Conservation (phyloP, 2,888 invertebrate genomes). For the Anticlea derivata region DNA sequence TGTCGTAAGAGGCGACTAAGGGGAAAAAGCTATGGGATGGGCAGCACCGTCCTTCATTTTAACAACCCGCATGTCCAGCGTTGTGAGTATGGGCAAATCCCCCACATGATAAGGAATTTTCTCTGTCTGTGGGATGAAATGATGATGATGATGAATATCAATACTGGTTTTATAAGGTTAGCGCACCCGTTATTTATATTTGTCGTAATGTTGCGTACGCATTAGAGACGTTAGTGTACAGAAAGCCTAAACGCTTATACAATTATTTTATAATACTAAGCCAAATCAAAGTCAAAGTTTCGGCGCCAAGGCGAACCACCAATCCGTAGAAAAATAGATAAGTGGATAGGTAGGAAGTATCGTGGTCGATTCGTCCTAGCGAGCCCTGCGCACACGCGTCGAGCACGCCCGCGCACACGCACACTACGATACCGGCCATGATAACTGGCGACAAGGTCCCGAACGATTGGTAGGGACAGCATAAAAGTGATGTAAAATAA, state of each 20-base stretch:
- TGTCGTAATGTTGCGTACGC: no score
- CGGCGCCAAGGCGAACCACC: slow-evolving; percentile 63
- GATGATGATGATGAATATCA: no score
- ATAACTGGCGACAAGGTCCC: slow-evolving; percentile 79
- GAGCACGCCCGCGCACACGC: slow-evolving; percentile 33
- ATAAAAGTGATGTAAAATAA: slow-evolving; percentile 39
- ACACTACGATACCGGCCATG: slow-evolving; percentile 56
- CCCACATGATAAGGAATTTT: no score
- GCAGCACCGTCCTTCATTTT: no score
- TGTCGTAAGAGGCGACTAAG: no score
- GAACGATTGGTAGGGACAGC: slow-evolving; percentile 54
- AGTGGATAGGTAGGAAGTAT: slow-evolving; percentile 67
- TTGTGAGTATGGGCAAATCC: no score
- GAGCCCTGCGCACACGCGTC: slow-evolving; percentile 57
- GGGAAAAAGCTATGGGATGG: no score
- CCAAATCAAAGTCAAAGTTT: slow-evolving; percentile 41
- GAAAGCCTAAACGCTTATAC: slow-evolving; percentile 7
- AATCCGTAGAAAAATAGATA: slow-evolving; percentile 69
- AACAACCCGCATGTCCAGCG: no score
- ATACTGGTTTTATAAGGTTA: no score
- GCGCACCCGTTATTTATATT: no score
- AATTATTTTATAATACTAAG: slow-evolving; percentile 3
- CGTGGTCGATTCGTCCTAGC: slow-evolving; percentile 73
- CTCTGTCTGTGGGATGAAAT: no score
- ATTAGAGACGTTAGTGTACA: no score